Percentiles rank a stretch among this genome's conserved stretches.
These are phyloP conservation scores for Sarcophaga variegata DNA, from an alignment of 2,888 invertebrate species.

Conservation along the genomic window DNA sequence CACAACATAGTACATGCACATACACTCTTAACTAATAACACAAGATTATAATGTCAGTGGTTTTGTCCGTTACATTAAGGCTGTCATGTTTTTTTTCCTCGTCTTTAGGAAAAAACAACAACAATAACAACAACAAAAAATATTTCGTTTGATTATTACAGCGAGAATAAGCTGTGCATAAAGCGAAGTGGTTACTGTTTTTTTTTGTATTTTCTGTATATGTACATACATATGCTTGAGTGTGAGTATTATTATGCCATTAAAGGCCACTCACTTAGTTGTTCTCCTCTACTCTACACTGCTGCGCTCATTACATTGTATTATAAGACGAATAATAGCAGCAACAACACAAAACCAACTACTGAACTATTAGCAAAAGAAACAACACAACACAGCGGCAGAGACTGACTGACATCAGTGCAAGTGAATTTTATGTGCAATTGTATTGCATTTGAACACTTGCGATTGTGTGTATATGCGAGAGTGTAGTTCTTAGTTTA, in stretches of 20 bases:
- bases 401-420: neutral
- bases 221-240: too few species aligned
- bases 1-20: too few species aligned
- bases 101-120: too few species aligned
- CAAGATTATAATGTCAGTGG: too few species aligned
- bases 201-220: too few species aligned
- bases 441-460: neutral
- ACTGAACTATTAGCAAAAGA: neutral
- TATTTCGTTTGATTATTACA: neutral
- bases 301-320: neutral
- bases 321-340: neutral
- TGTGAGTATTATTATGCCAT: neutral
- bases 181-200: too few species aligned
- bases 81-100: too few species aligned
- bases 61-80: too few species aligned
- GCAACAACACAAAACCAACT: too few species aligned
- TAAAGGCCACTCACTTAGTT: conserved; percentile 37
- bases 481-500: conserved; percentile 10
- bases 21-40: too few species aligned
- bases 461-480: neutral
- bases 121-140: too few species aligned
- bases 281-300: too few species aligned
- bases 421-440: conserved; percentile 10
- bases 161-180: neutral
- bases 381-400: neutral